phyloP scores from a whole-genome alignment of 2,888 invertebrate genomes.

The Chirona hameri region DNA sequence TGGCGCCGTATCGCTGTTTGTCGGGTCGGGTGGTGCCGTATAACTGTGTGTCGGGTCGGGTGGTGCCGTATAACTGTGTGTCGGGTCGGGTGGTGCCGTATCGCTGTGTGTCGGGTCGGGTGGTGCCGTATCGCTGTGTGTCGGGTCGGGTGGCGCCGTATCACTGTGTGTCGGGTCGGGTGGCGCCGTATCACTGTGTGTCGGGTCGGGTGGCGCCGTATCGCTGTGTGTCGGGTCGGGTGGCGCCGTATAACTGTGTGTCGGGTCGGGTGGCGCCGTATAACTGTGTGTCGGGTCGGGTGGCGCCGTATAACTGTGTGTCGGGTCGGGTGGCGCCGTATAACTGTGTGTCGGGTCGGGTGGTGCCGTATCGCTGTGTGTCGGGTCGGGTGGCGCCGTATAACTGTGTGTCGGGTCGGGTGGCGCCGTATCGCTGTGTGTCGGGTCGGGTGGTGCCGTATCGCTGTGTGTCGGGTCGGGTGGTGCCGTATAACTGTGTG shows the following conservation, averaged over 20 bases:
- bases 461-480: not conserved
- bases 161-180: not conserved
- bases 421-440: slow-evolving; percentile 44
- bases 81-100: not conserved
- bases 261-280: not conserved
- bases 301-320: too few species aligned
- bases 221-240: too few species aligned
- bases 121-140: too few species aligned
- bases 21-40: too few species aligned
- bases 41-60: not conserved
- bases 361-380: slow-evolving; percentile 44
- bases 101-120: too few species aligned
- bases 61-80: too few species aligned
- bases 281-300: not conserved
- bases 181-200: too few species aligned
- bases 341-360: not conserved
- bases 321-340: not conserved
- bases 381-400: too few species aligned
- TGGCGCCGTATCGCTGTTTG: slow-evolving; percentile 44
- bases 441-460: too few species aligned
- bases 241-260: too few species aligned
- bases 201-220: not conserved
- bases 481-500: too few species aligned
- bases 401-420: not conserved
- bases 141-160: not conserved